Evolutionary conservation across 2,888 invertebrate genomes (phyloP).

Genomic region (Tetropium fuscum): DNA sequence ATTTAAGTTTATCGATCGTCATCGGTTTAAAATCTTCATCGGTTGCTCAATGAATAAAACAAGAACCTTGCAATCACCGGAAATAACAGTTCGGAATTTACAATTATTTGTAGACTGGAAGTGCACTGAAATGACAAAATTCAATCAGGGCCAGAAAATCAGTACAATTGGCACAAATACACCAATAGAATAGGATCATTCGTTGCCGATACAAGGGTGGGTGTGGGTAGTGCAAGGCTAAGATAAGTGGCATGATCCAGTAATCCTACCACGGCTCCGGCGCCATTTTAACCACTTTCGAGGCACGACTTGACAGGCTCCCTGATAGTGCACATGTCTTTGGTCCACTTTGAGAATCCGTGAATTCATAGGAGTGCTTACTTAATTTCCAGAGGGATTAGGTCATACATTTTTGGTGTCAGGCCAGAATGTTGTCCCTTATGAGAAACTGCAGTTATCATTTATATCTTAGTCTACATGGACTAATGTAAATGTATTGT

Average conservation of each 20-base stretch:
- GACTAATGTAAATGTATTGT: too few species aligned
- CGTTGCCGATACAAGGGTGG: conserved; percentile 41
- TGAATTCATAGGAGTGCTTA: not conserved
- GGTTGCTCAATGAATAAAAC: conserved; percentile 1
- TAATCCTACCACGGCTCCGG: conserved; percentile 31
- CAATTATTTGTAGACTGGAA: conserved; percentile 36
- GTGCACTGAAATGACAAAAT: conserved; percentile 46
- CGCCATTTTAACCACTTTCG: conserved; percentile 19
- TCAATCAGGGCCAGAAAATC: conserved; percentile 57
- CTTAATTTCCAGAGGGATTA: not conserved
- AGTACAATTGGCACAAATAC: conserved; percentile 55
- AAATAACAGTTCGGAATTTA: conserved; percentile 35
- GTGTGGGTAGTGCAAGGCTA: conserved; percentile 47
- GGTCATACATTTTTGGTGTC: too few species aligned
- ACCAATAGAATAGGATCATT: conserved; percentile 50
- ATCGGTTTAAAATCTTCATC: not conserved
- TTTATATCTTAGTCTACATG: too few species aligned
- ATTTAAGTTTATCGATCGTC: conserved; percentile 1
- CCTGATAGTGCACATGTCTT: conserved; percentile 19
- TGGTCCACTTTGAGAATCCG: not conserved
- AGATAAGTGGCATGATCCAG: conserved; percentile 49
- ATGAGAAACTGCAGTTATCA: too few species aligned
- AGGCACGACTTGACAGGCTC: conserved; percentile 14
- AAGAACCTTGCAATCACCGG: conserved; percentile 31
- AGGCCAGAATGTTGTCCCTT: too few species aligned